Conservation (phyloP, 2,888 invertebrate species). For the Xylocampa areola region DNA sequence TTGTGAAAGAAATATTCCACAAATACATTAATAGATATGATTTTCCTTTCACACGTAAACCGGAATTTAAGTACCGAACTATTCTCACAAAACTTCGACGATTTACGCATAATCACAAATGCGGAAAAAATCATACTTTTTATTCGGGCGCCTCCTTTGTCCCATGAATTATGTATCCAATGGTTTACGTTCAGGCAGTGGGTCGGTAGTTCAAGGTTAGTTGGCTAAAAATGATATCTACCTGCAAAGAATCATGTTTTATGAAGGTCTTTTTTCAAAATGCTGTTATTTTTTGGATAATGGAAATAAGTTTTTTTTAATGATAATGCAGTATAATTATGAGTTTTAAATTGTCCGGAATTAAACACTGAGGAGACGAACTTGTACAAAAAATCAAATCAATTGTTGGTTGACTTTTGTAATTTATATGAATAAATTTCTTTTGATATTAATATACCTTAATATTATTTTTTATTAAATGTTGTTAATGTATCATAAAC, state of each 20-base stretch:
- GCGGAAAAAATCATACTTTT: slow-evolving; percentile 28
- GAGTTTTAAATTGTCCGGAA: too few relatives aligned
- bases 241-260: neutral
- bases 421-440: too few relatives aligned
- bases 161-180: slow-evolving; percentile 46
- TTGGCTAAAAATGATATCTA: slow-evolving; percentile 14
- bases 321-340: too few relatives aligned
- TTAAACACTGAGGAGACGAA: too few relatives aligned
- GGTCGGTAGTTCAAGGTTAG: slow-evolving; percentile 42
- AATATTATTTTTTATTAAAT: too few relatives aligned
- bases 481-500: too few relatives aligned
- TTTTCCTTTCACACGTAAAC: slow-evolving; percentile 8
- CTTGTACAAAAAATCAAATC: too few relatives aligned
- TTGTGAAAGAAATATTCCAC: neutral
- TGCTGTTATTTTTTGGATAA: neutral
- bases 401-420: too few relatives aligned
- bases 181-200: slow-evolving; percentile 24
- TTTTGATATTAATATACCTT: too few relatives aligned
- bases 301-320: neutral
- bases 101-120: slow-evolving; percentile 40
- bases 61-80: slow-evolving; percentile 19
- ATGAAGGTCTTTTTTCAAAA: neutral
- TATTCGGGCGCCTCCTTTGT: slow-evolving; percentile 21
- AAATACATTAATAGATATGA: neutral
- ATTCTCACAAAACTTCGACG: slow-evolving; percentile 19